phyloP scores from a whole-genome alignment of 2,888 invertebrate genomes.

The Acanthoscelides obtectus region DNA sequence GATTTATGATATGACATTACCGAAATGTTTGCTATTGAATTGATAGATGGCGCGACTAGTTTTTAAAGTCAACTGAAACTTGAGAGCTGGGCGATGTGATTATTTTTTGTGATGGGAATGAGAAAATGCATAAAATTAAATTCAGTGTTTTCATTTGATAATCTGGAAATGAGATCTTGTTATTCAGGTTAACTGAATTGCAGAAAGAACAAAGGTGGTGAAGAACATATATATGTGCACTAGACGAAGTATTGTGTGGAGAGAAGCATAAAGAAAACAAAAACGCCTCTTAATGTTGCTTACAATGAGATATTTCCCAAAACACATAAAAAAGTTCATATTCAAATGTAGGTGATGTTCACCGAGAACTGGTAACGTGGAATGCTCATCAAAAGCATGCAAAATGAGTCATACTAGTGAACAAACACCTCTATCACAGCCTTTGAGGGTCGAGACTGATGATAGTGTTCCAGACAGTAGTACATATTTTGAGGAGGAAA shows the following conservation, averaged over 20 bases:
- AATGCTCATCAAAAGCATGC: background rate
- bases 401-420: slow-evolving; percentile 46
- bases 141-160: background rate
- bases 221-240: background rate
- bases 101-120: background rate
- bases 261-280: background rate
- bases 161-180: background rate
- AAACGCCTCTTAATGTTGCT: background rate
- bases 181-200: background rate
- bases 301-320: background rate
- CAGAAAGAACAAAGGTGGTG: background rate
- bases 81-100: background rate
- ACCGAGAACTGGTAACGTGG: background rate
- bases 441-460: slow-evolving; percentile 44
- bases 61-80: background rate
- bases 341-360: background rate
- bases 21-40: background rate
- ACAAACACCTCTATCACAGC: slow-evolving; percentile 45
- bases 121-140: background rate
- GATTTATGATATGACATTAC: background rate
- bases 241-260: background rate
- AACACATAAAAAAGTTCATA: background rate
- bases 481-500: slow-evolving; percentile 40
- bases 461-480: slow-evolving; percentile 35
- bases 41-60: background rate